phyloP scores from a whole-genome alignment of 2,888 invertebrate species.

The Ischnura elegans region DNA sequence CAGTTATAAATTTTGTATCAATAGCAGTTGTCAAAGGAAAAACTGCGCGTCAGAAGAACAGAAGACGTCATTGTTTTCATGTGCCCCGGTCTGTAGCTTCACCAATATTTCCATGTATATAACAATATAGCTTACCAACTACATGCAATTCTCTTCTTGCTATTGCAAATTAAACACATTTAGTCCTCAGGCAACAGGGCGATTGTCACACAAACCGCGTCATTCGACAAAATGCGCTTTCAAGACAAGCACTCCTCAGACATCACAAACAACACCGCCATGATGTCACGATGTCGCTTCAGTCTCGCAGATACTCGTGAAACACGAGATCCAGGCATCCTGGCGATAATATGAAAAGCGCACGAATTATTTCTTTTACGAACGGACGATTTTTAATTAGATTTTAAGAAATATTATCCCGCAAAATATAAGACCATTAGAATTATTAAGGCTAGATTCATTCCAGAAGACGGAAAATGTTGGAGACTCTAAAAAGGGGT shows the following conservation, averaged over 20 bases:
- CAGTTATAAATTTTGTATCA: not conserved
- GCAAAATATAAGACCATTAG: no score
- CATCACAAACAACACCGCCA: constrained; percentile 65
- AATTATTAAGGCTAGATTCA: no score
- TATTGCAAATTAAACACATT: constrained; percentile 37
- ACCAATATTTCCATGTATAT: constrained; percentile 18
- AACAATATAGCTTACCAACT: constrained; percentile 49
- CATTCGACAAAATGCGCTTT: constrained; percentile 4
- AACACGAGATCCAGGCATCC: constrained; percentile 44
- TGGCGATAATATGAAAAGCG: not conserved
- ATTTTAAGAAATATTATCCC: no score
- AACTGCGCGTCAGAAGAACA: constrained; percentile 34
- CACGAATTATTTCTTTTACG: not conserved
- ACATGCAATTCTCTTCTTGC: constrained; percentile 48
- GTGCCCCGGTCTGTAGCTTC: constrained; percentile 33
- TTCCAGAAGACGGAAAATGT: no score
- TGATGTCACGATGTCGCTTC: constrained; percentile 66
- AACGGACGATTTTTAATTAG: not conserved
- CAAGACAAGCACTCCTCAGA: constrained; percentile 40
- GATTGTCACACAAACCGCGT: constrained; percentile 46
- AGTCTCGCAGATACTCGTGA: constrained; percentile 46
- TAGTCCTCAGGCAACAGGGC: not conserved
- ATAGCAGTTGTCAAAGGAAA: not conserved
- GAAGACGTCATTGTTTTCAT: constrained; percentile 65
- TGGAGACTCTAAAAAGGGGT: no score